A percentile compares a stretch with the other conserved stretches of the same genome.
Evolutionary conservation across 2,113 vertebrate species (phyloP).

Genomic region (Cyanocitta stelleri): DNA sequence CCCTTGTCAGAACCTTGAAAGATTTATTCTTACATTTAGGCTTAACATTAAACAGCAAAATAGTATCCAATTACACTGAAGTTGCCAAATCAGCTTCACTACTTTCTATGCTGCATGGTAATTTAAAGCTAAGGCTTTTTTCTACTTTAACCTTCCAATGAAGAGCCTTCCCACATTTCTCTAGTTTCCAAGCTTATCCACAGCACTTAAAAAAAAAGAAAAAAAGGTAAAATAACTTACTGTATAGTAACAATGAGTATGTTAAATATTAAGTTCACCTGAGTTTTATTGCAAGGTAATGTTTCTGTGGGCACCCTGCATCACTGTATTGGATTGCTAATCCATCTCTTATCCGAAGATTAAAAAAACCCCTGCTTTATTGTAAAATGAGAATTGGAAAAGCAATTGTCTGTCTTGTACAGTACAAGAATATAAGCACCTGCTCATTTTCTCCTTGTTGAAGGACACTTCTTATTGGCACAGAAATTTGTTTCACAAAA

Average conservation of each 20-base stretch:
- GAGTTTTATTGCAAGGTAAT: background rate
- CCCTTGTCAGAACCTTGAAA: background rate
- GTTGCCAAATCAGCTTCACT: background rate
- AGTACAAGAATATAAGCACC: background rate
- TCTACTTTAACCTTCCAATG: background rate
- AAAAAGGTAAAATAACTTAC: background rate
- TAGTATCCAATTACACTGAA: background rate
- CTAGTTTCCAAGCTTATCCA: background rate
- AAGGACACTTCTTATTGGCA: background rate
- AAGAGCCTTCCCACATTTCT: background rate
- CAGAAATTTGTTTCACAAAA: background rate
- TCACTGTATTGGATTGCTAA: background rate
- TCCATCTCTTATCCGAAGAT: background rate
- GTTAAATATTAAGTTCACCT: background rate
- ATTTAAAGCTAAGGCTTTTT: background rate
- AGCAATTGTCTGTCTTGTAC: background rate
- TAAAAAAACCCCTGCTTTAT: background rate
- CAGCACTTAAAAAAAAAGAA: background rate
- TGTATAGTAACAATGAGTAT: background rate
- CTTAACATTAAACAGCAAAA: conserved; percentile 3
- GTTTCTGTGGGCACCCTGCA: background rate
- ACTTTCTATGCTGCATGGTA: background rate
- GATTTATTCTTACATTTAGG: background rate
- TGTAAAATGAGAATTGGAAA: background rate
- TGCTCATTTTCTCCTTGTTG: background rate